Evolutionary conservation across 2,797 vertebrate species (phyloP).

Genomic region (Xiphophorus birchmanni): DNA sequence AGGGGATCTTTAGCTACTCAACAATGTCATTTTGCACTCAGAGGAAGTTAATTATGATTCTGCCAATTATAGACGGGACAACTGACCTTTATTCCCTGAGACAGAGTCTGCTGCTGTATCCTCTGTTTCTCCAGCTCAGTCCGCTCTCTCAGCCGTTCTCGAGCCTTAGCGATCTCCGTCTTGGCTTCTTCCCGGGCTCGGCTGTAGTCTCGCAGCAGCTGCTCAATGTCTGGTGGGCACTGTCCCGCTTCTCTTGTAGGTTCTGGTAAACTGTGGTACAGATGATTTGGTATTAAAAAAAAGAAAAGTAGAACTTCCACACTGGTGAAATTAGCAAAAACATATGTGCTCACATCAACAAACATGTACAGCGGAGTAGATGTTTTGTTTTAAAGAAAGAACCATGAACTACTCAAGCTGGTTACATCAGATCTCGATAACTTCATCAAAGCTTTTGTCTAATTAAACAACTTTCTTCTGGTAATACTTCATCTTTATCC

Average conservation of each 20-base stretch:
- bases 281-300: not conserved
- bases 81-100: slow-evolving; percentile 84
- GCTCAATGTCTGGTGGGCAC: slow-evolving; percentile 87
- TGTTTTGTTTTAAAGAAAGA: too few relatives aligned
- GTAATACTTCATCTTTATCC: too few relatives aligned
- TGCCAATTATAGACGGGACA: not conserved
- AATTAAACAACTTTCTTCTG: too few relatives aligned
- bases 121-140: slow-evolving; percentile 90
- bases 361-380: too few relatives aligned
- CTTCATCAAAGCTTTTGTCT: too few relatives aligned
- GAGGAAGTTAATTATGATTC: slow-evolving; percentile 1
- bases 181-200: slow-evolving; percentile 90
- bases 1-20: slow-evolving; percentile 9
- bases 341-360: too few relatives aligned
- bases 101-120: slow-evolving; percentile 85
- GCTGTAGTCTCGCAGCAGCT: slow-evolving; percentile 89
- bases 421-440: too few relatives aligned
- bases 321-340: not conserved
- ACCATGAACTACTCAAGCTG: too few relatives aligned
- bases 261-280: slow-evolving; percentile 74
- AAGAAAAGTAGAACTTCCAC: not conserved
- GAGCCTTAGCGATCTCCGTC: slow-evolving; percentile 88
- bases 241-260: slow-evolving; percentile 68
- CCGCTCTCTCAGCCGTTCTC: slow-evolving; percentile 86
- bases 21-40: not conserved